These are phyloP conservation scores for Dysdera silvatica DNA, from an alignment of 1,140 invertebrate genomes.

Conservation along the genomic window DNA sequence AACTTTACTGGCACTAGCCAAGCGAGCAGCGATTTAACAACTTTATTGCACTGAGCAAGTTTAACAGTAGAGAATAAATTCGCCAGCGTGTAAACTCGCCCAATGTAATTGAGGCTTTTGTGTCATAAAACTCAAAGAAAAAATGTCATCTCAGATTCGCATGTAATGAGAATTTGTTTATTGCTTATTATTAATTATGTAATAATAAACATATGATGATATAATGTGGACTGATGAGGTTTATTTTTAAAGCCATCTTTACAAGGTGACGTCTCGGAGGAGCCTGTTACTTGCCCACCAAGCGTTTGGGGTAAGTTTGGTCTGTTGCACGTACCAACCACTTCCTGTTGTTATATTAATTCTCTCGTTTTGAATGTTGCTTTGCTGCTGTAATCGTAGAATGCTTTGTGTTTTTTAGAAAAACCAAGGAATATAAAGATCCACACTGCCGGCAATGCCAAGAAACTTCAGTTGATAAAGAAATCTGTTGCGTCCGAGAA, in stretches of 20 bases:
- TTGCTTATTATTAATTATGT: too few species aligned
- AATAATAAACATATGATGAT: too few species aligned
- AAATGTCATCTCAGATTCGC: too few species aligned
- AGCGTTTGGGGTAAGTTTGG: slow-evolving; percentile 37
- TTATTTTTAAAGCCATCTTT: slow-evolving; percentile 39
- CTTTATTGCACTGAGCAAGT: too few species aligned
- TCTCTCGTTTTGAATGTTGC: neutral
- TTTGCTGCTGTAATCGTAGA: neutral
- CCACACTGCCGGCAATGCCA: slow-evolving; percentile 17
- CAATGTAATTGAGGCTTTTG: too few species aligned
- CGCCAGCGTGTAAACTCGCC: too few species aligned
- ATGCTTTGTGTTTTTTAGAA: slow-evolving; percentile 24
- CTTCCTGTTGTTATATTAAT: neutral
- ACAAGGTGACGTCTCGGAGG: slow-evolving; percentile 37
- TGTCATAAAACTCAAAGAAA: too few species aligned
- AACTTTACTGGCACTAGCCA: too few species aligned
- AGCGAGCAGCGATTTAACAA: too few species aligned
- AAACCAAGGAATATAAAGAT: slow-evolving; percentile 32
- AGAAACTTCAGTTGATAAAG: slow-evolving; percentile 30
- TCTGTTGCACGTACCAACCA: too few species aligned
- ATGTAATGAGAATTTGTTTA: too few species aligned
- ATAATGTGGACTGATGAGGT: neutral
- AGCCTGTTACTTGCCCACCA: slow-evolving; percentile 25
- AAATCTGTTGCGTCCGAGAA: slow-evolving; percentile 21
- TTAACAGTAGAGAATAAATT: too few species aligned